Conservation (phyloP, 1,140 invertebrate species). For the Colletes gigas region DNA sequence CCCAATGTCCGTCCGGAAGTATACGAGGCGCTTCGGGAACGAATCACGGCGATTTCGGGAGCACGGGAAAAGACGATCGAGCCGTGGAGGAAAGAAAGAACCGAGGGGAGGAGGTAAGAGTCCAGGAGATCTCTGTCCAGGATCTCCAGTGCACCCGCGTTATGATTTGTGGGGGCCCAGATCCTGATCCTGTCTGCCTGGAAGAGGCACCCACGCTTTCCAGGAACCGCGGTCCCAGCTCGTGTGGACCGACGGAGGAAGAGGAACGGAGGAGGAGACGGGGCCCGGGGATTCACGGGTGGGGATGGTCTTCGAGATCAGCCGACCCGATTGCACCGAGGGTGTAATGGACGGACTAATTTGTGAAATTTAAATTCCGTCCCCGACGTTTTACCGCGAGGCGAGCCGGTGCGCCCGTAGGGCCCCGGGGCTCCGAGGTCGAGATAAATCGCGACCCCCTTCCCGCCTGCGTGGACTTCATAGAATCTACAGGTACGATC, state of each 20-base stretch:
- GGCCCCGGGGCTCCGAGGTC: constrained; percentile 5
- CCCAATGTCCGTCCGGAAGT: neutral
- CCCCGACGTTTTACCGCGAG: constrained; percentile 71
- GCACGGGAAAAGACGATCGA: constrained; percentile 24
- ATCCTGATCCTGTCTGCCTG: constrained; percentile 70
- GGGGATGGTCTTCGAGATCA: constrained; percentile 65
- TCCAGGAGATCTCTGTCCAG: constrained; percentile 63
- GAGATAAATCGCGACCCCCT: constrained; percentile 56
- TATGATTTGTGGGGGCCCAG: constrained; percentile 76
- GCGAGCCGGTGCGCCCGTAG: constrained; percentile 25
- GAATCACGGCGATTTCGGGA: neutral
- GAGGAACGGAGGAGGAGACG: constrained; percentile 7
- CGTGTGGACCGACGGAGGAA: constrained; percentile 21
- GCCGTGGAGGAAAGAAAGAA: constrained; percentile 5
- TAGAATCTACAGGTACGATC: constrained; percentile 43
- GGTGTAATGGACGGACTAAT: constrained; percentile 81
- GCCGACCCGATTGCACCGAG: constrained; percentile 71
- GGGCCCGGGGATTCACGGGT: neutral
- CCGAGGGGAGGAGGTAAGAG: constrained; percentile 37
- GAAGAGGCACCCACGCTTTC: constrained; percentile 74
- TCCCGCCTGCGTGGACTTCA: constrained; percentile 19
- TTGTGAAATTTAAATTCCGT: constrained; percentile 81
- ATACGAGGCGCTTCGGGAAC: neutral
- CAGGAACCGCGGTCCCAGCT: constrained; percentile 65
- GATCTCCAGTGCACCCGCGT: constrained; percentile 68